Percentiles rank a stretch among this genome's conserved stretches.
phyloP scores from a whole-genome alignment of 2,113 vertebrate genomes.

The Rhipidura dahli region DNA sequence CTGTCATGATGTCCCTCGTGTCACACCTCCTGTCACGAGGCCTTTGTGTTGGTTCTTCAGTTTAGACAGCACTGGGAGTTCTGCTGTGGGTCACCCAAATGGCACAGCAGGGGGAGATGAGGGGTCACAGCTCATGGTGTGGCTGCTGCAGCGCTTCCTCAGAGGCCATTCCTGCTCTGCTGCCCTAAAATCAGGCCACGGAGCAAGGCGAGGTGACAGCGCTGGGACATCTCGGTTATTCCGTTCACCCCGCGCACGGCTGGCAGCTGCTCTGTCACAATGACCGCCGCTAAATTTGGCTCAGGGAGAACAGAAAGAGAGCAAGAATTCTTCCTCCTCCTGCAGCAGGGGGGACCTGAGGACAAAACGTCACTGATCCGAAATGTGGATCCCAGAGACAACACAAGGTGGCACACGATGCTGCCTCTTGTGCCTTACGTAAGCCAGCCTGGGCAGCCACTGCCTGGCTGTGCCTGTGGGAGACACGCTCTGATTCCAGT shows the following conservation, averaged over 20 bases:
- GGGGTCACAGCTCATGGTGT: neutral
- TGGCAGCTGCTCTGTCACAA: neutral
- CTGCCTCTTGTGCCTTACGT: neutral
- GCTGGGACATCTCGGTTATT: neutral
- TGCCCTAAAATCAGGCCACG: neutral
- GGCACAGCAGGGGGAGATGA: neutral
- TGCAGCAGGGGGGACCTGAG: neutral
- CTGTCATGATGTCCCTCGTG: neutral
- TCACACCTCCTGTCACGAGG: neutral
- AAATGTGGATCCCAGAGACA: neutral
- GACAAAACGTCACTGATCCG: neutral
- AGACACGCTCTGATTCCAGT: neutral
- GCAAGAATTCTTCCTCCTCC: neutral
- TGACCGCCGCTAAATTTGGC: neutral
- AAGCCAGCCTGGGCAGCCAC: neutral
- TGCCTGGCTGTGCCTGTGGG: neutral
- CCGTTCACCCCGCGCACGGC: neutral
- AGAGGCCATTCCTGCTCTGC: neutral
- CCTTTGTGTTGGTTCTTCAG: neutral
- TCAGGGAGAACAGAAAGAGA: neutral
- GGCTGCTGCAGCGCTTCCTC: neutral
- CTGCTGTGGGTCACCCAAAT: neutral
- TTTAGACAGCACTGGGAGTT: neutral
- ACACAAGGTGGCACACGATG: constrained; percentile 29
- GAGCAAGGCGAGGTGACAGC: neutral